Conservation (phyloP, 2,113 vertebrate genomes). For the Solenodon paradoxus region DNA sequence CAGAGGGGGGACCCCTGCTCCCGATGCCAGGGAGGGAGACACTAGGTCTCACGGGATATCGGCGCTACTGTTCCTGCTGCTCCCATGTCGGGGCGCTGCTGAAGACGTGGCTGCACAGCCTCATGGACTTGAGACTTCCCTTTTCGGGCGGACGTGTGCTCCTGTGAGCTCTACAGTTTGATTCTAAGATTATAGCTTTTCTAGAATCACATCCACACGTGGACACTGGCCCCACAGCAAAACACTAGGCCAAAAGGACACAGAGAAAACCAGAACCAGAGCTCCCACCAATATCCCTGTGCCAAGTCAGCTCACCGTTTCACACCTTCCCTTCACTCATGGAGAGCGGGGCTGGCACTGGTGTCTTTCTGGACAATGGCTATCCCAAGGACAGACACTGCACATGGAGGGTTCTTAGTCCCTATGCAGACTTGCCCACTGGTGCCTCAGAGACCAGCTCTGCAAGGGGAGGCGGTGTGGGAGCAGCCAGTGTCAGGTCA, state of each 20-base stretch:
- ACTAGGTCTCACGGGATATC: background rate
- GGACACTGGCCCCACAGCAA: background rate
- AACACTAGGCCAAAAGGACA: background rate
- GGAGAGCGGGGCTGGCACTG: background rate
- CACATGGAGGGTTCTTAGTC: background rate
- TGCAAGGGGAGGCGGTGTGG: background rate
- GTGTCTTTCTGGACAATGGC: background rate
- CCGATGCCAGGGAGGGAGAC: background rate
- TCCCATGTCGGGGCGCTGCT: background rate
- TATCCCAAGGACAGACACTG: background rate
- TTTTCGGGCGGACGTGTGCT: background rate
- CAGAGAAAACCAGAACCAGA: background rate
- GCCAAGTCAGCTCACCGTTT: background rate
- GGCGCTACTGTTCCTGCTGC: background rate
- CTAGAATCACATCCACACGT: background rate
- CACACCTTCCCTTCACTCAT: background rate
- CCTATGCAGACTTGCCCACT: background rate
- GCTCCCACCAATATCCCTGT: background rate
- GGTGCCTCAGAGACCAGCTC: background rate
- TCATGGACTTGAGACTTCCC: accelerated
- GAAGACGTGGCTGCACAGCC: background rate
- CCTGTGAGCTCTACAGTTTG: background rate
- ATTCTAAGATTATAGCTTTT: background rate
- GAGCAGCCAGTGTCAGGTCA: background rate
- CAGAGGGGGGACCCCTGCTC: background rate